phyloP scores from a whole-genome alignment of 2,113 vertebrate species.

The Dasyornis broadbenti region DNA sequence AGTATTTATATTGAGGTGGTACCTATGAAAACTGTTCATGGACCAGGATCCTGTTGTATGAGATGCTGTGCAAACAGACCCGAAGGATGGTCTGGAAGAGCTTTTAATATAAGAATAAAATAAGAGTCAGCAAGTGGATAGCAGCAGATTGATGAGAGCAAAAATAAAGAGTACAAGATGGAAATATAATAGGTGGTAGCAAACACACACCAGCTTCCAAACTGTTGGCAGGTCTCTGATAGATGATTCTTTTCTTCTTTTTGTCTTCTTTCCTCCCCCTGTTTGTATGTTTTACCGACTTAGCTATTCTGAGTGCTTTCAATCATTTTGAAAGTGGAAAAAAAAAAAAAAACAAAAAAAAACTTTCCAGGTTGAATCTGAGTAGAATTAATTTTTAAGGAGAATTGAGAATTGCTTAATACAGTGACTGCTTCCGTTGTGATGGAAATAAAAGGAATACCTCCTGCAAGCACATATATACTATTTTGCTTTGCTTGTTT shows the following conservation, averaged over 20 bases:
- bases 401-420: not conserved
- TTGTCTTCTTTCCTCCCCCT: not conserved
- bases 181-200: not conserved
- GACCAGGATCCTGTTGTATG: not conserved
- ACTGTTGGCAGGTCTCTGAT: not conserved
- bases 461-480: not conserved
- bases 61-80: not conserved
- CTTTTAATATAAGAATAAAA: not conserved
- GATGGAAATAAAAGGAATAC: not conserved
- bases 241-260: not conserved
- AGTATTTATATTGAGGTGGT: not conserved
- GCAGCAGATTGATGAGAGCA: not conserved
- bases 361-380: not conserved
- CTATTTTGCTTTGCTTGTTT: conserved; percentile 8
- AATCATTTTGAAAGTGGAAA: not conserved
- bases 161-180: not conserved
- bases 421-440: not conserved
- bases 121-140: not conserved
- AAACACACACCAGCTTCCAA: not conserved
- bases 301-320: not conserved
- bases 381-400: not conserved
- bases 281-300: not conserved
- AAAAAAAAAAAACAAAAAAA: not conserved
- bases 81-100: not conserved
- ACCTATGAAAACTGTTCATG: not conserved